These are phyloP conservation scores for Colinus virginianus DNA, from an alignment of 2,113 vertebrate genomes.

Conservation along the genomic window DNA sequence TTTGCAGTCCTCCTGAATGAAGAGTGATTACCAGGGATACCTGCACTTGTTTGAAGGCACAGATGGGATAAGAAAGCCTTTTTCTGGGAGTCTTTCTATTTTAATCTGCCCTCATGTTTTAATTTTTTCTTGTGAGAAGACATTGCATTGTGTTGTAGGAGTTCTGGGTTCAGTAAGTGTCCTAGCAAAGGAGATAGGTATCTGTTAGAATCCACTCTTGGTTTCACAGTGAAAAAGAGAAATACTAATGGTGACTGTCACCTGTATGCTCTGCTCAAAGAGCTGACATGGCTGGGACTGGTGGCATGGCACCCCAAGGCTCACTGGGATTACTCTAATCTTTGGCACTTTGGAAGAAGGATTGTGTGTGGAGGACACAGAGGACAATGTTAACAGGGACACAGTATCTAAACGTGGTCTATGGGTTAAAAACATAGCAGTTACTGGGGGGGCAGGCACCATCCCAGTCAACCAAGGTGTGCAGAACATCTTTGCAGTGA, in stretches of 20 bases:
- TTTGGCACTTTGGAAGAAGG: not conserved
- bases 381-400: not conserved
- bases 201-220: not conserved
- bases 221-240: not conserved
- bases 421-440: not conserved
- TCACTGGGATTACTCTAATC: not conserved
- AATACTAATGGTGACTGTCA: not conserved
- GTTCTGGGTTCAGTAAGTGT: not conserved
- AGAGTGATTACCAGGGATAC: not conserved
- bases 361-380: not conserved
- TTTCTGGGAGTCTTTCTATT: not conserved
- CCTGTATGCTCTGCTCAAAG: not conserved
- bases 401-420: not conserved
- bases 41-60: not conserved
- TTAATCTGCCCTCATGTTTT: not conserved
- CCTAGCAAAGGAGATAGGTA: not conserved
- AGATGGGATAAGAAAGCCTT: not conserved
- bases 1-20: fast-evolving
- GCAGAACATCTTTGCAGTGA: not conserved
- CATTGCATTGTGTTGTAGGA: not conserved
- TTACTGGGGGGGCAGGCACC: not conserved
- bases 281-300: fast-evolving
- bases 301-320: not conserved
- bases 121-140: not conserved
- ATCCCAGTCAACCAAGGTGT: not conserved